phyloP scores from a whole-genome alignment of 2,888 invertebrate species.

The Tetramorium bicarinatum region DNA sequence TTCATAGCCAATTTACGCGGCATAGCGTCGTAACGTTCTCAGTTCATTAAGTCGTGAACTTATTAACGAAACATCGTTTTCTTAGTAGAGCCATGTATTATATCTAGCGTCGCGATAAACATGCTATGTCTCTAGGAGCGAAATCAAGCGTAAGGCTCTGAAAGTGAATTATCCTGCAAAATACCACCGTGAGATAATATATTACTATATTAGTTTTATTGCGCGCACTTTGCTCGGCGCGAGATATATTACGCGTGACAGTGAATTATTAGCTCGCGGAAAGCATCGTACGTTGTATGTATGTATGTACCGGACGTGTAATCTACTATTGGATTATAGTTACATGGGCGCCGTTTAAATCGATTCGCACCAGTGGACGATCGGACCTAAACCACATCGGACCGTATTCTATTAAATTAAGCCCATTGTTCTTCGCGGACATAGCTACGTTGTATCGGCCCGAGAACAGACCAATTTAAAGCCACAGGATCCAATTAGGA shows the following conservation, averaged over 20 bases:
- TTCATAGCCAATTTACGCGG: constrained; percentile 3
- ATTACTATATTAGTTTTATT: constrained; percentile 40
- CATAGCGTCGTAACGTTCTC: constrained; percentile 2
- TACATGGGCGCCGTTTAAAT: constrained; percentile 54
- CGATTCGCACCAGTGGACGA: constrained; percentile 52
- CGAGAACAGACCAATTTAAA: constrained; percentile 56
- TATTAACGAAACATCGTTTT: constrained; percentile 22
- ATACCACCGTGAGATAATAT: constrained; percentile 13
- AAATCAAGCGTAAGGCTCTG: neutral
- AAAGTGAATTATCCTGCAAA: constrained; percentile 20
- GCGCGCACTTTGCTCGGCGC: constrained; percentile 18
- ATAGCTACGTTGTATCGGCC: constrained; percentile 48
- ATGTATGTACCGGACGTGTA: constrained; percentile 45
- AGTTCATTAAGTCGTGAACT: constrained; percentile 8
- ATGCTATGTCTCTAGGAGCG: neutral
- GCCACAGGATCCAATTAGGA: constrained; percentile 50
- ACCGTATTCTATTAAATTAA: constrained; percentile 58
- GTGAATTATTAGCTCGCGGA: constrained; percentile 47
- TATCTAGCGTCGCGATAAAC: constrained; percentile 17
- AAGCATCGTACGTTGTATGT: constrained; percentile 34
- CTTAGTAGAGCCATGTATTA: neutral
- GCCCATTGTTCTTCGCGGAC: constrained; percentile 54
- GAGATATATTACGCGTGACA: constrained; percentile 41
- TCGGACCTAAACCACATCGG: constrained; percentile 54
- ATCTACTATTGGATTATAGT: constrained; percentile 57